Conservation (phyloP, 1,140 invertebrate genomes). For the Lethrus apterus region DNA sequence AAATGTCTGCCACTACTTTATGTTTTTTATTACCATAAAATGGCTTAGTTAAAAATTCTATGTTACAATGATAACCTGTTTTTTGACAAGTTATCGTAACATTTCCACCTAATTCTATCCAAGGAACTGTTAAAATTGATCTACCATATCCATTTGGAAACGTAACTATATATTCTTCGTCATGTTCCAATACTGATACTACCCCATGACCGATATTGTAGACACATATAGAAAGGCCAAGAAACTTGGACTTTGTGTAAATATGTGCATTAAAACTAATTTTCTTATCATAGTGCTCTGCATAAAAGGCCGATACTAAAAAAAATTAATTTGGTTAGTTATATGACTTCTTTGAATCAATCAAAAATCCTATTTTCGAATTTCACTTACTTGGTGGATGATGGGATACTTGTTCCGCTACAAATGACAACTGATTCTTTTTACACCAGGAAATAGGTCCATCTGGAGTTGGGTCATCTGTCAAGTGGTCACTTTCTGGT, state of each 20-base stretch:
- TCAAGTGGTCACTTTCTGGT: conserved; percentile 32
- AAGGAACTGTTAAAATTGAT: conserved; percentile 91
- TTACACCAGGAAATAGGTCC: conserved; percentile 78
- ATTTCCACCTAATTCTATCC: conserved; percentile 89
- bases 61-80: conserved; percentile 78
- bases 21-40: conserved; percentile 96
- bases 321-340: conserved; percentile 24
- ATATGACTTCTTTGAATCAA: background rate
- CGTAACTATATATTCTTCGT: conserved; percentile 88
- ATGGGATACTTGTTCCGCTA: conserved; percentile 98
- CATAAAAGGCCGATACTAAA: conserved; percentile 93
- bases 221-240: conserved; percentile 90
- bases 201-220: conserved; percentile 79
- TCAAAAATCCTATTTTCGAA: background rate
- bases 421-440: conserved; percentile 75
- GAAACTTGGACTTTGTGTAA: conserved; percentile 97
- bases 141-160: conserved; percentile 96
- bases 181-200: conserved; percentile 72
- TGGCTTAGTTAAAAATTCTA: conserved; percentile 94
- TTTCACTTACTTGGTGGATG: conserved; percentile 82
- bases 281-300: conserved; percentile 83
- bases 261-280: conserved; percentile 91
- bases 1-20: conserved; percentile 76
- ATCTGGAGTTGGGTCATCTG: conserved; percentile 50
- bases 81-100: conserved; percentile 82